phyloP scores from a whole-genome alignment of 2,888 invertebrate species.

The Dichetophora obliterata region DNA sequence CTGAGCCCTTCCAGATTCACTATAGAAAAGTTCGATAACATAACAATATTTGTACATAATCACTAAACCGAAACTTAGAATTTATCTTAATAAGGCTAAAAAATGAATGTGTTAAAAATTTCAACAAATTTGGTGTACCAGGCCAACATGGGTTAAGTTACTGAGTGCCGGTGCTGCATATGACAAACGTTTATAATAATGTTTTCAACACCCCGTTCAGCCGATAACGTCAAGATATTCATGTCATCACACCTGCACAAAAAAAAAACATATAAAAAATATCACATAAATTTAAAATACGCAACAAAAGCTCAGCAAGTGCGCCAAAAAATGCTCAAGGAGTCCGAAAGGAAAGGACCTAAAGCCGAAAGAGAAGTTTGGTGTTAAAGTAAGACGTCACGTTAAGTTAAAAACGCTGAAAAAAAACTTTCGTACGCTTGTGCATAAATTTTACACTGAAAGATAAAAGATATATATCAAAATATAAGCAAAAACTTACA shows the following conservation, averaged over 20 bases:
- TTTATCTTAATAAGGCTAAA: too few species aligned
- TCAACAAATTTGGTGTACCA: too few species aligned
- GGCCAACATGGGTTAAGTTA: too few species aligned
- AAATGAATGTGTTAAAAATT: too few species aligned
- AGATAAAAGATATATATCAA: neutral
- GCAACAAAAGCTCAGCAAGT: constrained; percentile 12
- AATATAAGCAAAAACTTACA: constrained; percentile 1
- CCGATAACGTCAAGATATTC: neutral
- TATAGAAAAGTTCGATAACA: too few species aligned
- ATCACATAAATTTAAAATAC: constrained; percentile 3
- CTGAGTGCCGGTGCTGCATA: too few species aligned
- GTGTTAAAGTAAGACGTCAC: constrained; percentile 9
- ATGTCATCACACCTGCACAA: too few species aligned
- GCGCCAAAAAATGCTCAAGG: neutral
- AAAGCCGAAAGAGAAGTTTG: neutral
- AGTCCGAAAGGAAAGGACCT: neutral
- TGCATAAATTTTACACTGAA: neutral
- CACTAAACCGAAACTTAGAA: too few species aligned
- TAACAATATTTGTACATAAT: too few species aligned
- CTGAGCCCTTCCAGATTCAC: too few species aligned
- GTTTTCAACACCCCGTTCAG: constrained; percentile 1
- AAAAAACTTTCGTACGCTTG: neutral
- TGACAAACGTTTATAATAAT: neutral
- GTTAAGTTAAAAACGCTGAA: neutral
- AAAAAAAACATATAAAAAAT: neutral